Conservation (phyloP, 2,888 invertebrate genomes). For the Coenonympha glycerion region DNA sequence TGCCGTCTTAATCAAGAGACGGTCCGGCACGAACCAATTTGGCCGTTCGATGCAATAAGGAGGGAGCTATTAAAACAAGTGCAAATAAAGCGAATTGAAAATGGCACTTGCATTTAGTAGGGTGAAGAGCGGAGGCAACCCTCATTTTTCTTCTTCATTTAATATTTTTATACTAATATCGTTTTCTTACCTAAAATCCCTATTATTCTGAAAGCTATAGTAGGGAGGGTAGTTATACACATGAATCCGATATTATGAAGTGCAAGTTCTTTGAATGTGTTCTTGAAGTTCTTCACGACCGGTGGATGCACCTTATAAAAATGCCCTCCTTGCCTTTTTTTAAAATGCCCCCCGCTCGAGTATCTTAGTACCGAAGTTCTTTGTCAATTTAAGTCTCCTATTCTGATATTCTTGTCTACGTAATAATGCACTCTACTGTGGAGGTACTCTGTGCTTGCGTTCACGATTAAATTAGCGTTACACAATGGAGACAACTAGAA, state of each 20-base stretch:
- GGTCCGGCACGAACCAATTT: conserved; percentile 73
- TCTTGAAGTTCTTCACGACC: conserved; percentile 21
- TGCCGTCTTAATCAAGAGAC: conserved; percentile 45
- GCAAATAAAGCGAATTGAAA: conserved; percentile 76
- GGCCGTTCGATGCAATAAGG: conserved; percentile 69
- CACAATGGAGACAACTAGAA: conserved; percentile 40
- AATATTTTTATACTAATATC: too few relatives aligned
- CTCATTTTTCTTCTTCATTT: neutral
- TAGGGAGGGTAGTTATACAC: too few relatives aligned
- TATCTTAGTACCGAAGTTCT: conserved; percentile 32
- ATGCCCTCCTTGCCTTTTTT: conserved; percentile 22
- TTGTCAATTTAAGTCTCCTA: conserved; percentile 45
- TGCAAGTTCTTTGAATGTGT: neutral
- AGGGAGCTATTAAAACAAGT: conserved; percentile 74
- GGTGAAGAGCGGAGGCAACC: conserved; percentile 11
- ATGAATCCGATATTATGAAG: too few relatives aligned
- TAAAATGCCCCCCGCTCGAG: conserved; percentile 20
- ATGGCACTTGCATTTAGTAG: conserved; percentile 58
- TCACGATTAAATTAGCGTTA: conserved; percentile 39
- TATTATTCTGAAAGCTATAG: too few relatives aligned
- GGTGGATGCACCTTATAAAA: conserved; percentile 14
- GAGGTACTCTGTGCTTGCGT: conserved; percentile 35
- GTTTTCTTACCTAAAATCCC: too few relatives aligned
- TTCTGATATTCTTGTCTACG: conserved; percentile 29
- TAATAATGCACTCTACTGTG: conserved; percentile 31